Percentiles rank a stretch among this genome's conserved stretches.
Evolutionary conservation across 2,113 vertebrate species (phyloP).

Genomic region (Muscicapa adusta): DNA sequence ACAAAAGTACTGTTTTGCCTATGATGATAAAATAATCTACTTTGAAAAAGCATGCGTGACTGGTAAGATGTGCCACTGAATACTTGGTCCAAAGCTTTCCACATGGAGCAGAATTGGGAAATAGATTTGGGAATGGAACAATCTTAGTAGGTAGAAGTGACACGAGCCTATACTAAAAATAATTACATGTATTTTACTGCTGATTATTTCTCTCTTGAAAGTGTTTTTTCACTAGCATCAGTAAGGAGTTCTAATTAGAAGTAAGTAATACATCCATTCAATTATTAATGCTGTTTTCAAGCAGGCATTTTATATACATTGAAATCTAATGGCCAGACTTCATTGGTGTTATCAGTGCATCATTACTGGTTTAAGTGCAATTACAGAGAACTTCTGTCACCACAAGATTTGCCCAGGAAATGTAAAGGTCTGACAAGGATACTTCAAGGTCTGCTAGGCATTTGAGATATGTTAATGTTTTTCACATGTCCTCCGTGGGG

Average conservation of each 20-base stretch:
- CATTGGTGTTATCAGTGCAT: not conserved
- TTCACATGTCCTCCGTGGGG: not conserved
- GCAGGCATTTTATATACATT: not conserved
- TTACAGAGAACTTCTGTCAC: not conserved
- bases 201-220: not conserved
- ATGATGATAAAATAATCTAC: not conserved
- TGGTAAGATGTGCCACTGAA: not conserved
- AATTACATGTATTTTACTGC: not conserved
- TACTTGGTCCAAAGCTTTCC: not conserved
- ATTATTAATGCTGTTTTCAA: constrained; percentile 12
- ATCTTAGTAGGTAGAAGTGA: not conserved
- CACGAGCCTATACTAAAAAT: not conserved
- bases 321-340: not conserved
- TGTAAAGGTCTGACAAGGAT: constrained; percentile 9
- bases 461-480: constrained; percentile 39
- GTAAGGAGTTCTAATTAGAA: not conserved
- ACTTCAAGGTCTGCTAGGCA: constrained; percentile 30
- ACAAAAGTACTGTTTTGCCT: not conserved
- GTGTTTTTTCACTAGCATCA: not conserved
- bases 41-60: not conserved
- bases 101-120: not conserved
- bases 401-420: not conserved
- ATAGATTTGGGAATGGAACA: not conserved
- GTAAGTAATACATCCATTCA: not conserved
- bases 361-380: not conserved